Conservation (phyloP, 1,140 invertebrate species). For the Aporrectodea caliginosa region DNA sequence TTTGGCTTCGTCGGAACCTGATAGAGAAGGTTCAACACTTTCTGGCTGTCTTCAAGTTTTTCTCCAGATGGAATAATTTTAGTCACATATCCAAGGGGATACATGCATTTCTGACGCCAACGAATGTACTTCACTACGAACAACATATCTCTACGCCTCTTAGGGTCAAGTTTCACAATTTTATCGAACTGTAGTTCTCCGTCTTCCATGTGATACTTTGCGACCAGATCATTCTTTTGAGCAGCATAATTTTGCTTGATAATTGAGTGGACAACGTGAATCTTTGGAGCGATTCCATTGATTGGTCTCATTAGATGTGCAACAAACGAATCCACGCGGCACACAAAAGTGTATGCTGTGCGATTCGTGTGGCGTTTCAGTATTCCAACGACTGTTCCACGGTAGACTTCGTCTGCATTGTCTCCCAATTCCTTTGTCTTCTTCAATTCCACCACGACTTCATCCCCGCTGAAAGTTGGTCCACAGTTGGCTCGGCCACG, state of each 20-base stretch:
- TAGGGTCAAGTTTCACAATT: slow-evolving; percentile 39
- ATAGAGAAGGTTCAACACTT: slow-evolving; percentile 42
- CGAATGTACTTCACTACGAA: slow-evolving; percentile 49
- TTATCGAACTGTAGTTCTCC: slow-evolving; percentile 38
- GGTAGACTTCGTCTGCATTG: not conserved
- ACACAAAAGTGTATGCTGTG: slow-evolving; percentile 43
- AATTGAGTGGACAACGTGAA: slow-evolving; percentile 38
- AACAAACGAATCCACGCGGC: slow-evolving; percentile 39
- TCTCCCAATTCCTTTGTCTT: slow-evolving; percentile 24
- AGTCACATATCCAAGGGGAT: slow-evolving; percentile 46
- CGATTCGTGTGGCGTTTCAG: slow-evolving; percentile 39
- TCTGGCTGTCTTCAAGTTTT: slow-evolving; percentile 37
- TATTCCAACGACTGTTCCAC: slow-evolving; percentile 46
- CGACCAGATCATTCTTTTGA: slow-evolving; percentile 38
- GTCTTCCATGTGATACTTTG: slow-evolving; percentile 41
- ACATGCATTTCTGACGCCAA: slow-evolving; percentile 40
- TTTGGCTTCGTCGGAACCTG: slow-evolving; percentile 36
- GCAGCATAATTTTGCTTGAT: slow-evolving; percentile 32
- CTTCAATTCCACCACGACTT: slow-evolving; percentile 44
- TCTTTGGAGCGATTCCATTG: slow-evolving; percentile 39
- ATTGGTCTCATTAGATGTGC: slow-evolving; percentile 49
- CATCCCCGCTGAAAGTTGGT: slow-evolving; percentile 43
- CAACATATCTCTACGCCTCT: slow-evolving; percentile 36
- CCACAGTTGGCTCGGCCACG: slow-evolving; percentile 40
- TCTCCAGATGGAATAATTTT: slow-evolving; percentile 39